Evolutionary conservation across 2,797 vertebrate species (phyloP), one percentile per base, ranked within the genome.

Genomic region (Mus spretus): DNA sequence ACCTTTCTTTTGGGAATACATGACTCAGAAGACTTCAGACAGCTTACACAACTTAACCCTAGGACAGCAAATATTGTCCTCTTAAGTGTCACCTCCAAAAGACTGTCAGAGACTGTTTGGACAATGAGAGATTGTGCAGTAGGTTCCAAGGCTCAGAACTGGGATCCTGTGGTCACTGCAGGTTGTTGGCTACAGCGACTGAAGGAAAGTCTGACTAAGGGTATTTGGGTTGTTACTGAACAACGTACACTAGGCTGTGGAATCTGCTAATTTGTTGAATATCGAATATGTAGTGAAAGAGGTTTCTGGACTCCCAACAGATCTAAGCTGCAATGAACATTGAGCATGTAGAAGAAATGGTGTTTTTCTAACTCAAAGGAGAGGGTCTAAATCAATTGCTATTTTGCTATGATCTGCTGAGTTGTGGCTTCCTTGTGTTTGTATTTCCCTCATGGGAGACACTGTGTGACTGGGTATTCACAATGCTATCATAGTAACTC

Each of bases 391-490:
- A 94, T 55, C 74, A 26, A 59, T 53, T 31, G 7, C 34, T 92
- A 10, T 44, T 91, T 77, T 78, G 11, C 83, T 89, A 50, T 28
- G 50, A 78, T 31, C 67, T 72, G 37, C 50, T 55, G 70, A 85
- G 40, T 1, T 28, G 20, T 0, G 4, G 6, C 86, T 79, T 88
- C 14, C 7, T 53, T 31, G 57, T 55, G 1, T 75, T 57, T 70
- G 19, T 61, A 40, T 19, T 12, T 78, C 44, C 13, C 7, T 72
- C 86, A 17, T 70, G 13, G 84, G 78, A 96, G 67, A 6, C 17
- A 61, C n/a, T 67, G 47, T 90, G 53, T 95, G 77, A 85, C 44
- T 92, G 75, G 13, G 77, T 83, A 12, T 81, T 93, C 67, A 47
- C 26, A 93, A 19, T 3, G 65, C 6, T 57, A 44, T 37, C 70